Percentiles rank a stretch among this genome's conserved stretches.
Evolutionary conservation across 2,888 invertebrate genomes (phyloP).

Genomic region (Lasioglossum morio): DNA sequence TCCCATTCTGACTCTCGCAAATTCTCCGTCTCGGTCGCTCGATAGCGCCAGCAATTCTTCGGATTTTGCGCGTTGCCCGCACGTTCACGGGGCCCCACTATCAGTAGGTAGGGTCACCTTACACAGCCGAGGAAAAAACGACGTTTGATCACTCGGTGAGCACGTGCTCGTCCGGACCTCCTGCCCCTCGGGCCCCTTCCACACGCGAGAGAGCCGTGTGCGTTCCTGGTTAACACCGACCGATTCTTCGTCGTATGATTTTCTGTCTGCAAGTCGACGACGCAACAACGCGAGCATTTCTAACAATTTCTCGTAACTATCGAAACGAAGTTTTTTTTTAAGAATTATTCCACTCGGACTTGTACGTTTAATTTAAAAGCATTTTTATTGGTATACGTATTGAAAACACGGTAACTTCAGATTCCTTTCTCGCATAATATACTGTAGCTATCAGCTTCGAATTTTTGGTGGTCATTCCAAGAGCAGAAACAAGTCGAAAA

Average conservation of each 20-base stretch:
- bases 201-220: constrained; percentile 15
- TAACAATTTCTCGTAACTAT: neutral
- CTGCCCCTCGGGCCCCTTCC: constrained; percentile 17
- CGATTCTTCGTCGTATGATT: constrained; percentile 39
- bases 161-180: constrained; percentile 75
- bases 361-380: neutral
- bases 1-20: neutral
- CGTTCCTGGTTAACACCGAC: constrained; percentile 34
- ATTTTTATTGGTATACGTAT: neutral
- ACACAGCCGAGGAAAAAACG: constrained; percentile 65
- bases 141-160: constrained; percentile 77
- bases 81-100: constrained; percentile 49
- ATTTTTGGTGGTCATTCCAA: neutral
- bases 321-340: neutral
- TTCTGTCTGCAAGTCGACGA: constrained; percentile 17
- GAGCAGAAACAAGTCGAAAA: neutral
- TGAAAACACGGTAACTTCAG: neutral
- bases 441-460: neutral
- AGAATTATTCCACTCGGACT: neutral
- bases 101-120: constrained; percentile 55
- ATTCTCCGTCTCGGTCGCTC: constrained; percentile 14
- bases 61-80: constrained; percentile 37
- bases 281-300: neutral
- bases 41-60: constrained; percentile 1
- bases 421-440: neutral